phyloP scores from a whole-genome alignment of 64 coral and sea anemone genomes.

The Montipora cactus region DNA sequence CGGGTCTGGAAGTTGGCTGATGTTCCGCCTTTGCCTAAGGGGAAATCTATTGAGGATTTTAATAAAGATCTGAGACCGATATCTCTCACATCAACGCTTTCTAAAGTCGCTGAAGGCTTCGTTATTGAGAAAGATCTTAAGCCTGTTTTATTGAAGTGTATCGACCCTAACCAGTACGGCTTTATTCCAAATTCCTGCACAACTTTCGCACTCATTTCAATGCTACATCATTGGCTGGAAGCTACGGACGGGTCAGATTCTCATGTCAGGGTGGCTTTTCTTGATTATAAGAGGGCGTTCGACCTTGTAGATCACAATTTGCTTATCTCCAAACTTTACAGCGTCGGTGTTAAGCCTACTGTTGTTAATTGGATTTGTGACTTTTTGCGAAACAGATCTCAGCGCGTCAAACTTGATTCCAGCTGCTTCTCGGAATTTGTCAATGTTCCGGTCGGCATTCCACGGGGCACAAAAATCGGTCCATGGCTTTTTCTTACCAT shows the following conservation, averaged over 20 bases:
- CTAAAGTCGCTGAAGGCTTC: conserved; percentile 24
- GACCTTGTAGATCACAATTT: background rate
- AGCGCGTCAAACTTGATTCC: no score
- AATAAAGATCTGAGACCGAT: conserved; percentile 16
- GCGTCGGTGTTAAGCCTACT: background rate
- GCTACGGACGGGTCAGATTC: no score
- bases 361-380: background rate
- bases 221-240: background rate
- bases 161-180: conserved; percentile 24
- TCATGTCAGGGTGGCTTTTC: no score
- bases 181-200: conserved; percentile 9
- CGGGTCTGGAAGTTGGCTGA: background rate
- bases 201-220: conserved; percentile 40
- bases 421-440: no score
- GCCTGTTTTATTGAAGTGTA: background rate
- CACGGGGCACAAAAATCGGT: background rate
- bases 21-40: conserved; percentile 12
- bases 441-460: background rate
- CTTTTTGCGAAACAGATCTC: background rate
- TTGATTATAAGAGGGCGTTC: no score
- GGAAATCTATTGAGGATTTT: background rate
- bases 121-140: conserved; percentile 14
- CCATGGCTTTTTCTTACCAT: background rate
- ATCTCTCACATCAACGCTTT: background rate
- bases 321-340: background rate